These are phyloP conservation scores for Halesus radiatus DNA, from an alignment of 1,140 invertebrate species.

Conservation along the genomic window DNA sequence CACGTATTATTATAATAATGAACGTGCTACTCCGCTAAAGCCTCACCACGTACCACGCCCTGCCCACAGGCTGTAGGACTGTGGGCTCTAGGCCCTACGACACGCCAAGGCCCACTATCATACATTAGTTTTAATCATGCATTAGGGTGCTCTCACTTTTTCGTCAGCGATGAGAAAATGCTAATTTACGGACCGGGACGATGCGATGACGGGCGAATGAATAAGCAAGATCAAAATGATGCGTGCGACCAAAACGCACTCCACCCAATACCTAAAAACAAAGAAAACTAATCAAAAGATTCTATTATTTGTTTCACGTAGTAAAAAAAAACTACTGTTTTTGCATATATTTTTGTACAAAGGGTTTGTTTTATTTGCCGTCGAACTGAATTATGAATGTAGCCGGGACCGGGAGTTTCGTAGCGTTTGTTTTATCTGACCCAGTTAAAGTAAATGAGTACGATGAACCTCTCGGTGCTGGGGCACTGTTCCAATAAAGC, in stretches of 20 bases:
- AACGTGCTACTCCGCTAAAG: neutral
- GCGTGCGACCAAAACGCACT: neutral
- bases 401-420: constrained; percentile 6
- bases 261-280: no score
- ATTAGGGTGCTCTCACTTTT: constrained; percentile 24
- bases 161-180: constrained; percentile 31
- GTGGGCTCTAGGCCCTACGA: neutral
- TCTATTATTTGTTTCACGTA: neutral
- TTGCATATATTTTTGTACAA: neutral
- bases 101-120: constrained; percentile 8
- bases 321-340: neutral
- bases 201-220: constrained; percentile 25
- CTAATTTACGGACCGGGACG: constrained; percentile 16
- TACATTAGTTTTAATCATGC: constrained; percentile 40
- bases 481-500: constrained; percentile 32
- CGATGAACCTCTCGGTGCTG: constrained; percentile 47
- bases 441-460: constrained; percentile 51
- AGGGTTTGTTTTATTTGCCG: constrained; percentile 20
- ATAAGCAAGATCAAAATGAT: neutral
- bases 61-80: no score
- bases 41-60: neutral
- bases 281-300: no score
- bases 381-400: constrained; percentile 8
- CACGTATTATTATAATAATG: no score
- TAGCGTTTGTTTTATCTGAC: constrained; percentile 49